A percentile compares a stretch with the other conserved stretches of the same genome.
Evolutionary conservation across 2,888 invertebrate species (phyloP).

Genomic region (Lepetodrilus schrolli): DNA sequence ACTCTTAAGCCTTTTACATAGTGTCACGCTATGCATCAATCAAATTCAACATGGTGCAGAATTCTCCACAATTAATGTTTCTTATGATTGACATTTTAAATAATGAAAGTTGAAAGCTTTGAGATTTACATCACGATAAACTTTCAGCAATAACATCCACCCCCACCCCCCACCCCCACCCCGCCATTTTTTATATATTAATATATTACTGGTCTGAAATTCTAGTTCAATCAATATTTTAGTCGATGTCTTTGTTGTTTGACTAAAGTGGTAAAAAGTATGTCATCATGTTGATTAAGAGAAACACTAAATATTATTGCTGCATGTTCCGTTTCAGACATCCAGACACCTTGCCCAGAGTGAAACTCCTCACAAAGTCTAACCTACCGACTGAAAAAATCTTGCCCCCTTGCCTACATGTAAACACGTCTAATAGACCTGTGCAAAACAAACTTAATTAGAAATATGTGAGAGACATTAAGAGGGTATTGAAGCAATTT

Average conservation of each 20-base stretch:
- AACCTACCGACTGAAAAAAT: not conserved
- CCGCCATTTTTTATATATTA: not conserved
- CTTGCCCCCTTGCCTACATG: not conserved
- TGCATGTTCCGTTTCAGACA: not conserved
- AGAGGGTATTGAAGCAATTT: not conserved
- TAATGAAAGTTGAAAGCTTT: no score
- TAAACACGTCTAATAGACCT: constrained; percentile 9
- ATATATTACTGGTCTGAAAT: not conserved
- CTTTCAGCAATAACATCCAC: no score
- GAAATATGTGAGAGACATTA: not conserved
- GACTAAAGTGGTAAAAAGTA: not conserved
- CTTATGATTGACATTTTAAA: no score
- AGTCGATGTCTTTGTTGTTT: no score
- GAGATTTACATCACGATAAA: no score
- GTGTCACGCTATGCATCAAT: not conserved
- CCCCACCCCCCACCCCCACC: no score
- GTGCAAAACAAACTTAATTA: not conserved
- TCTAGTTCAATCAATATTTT: no score
- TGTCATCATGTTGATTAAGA: not conserved
- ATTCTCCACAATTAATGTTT: not conserved
- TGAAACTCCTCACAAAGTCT: not conserved
- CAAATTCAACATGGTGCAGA: not conserved
- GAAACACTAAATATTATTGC: constrained; percentile 13
- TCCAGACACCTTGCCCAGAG: not conserved
- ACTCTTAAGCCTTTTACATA: not conserved